phyloP scores from a whole-genome alignment of 1,140 invertebrate genomes.

The Drosophila lacteicornis region DNA sequence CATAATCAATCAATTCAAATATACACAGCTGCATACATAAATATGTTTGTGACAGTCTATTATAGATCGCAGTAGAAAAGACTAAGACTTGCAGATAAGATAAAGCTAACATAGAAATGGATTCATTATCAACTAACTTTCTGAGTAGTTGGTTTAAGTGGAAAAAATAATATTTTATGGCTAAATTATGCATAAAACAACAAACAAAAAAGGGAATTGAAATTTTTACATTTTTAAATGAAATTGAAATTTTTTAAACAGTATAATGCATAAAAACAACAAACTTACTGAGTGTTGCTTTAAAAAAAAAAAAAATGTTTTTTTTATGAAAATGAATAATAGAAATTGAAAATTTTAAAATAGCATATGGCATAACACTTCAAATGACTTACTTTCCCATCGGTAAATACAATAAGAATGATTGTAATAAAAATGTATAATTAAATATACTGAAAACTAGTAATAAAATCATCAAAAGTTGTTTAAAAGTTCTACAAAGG shows the following conservation, averaged over 20 bases:
- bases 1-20: slow-evolving; percentile 2
- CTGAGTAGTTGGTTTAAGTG: not conserved
- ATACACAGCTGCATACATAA: not conserved
- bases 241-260: too few relatives aligned
- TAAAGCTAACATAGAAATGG: slow-evolving; percentile 8
- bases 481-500: not conserved
- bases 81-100: slow-evolving; percentile 14
- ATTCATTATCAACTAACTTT: slow-evolving; percentile 10
- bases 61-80: slow-evolving; percentile 7
- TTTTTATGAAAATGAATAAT: too few relatives aligned
- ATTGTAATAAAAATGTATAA: not conserved
- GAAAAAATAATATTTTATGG: not conserved
- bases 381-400: not conserved
- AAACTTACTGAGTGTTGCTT: not conserved
- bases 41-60: slow-evolving; percentile 16
- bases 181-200: too few relatives aligned
- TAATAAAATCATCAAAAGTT: not conserved
- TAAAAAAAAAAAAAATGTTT: too few relatives aligned
- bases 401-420: too few relatives aligned
- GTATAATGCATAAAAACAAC: too few relatives aligned
- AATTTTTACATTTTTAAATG: too few relatives aligned
- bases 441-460: not conserved
- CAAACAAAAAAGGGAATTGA: too few relatives aligned
- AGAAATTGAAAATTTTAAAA: too few relatives aligned
- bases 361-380: too few relatives aligned